Base-by-base conservation (phyloP, 2,797 vertebrate species). In the Leptatherina wallacei region DNA sequence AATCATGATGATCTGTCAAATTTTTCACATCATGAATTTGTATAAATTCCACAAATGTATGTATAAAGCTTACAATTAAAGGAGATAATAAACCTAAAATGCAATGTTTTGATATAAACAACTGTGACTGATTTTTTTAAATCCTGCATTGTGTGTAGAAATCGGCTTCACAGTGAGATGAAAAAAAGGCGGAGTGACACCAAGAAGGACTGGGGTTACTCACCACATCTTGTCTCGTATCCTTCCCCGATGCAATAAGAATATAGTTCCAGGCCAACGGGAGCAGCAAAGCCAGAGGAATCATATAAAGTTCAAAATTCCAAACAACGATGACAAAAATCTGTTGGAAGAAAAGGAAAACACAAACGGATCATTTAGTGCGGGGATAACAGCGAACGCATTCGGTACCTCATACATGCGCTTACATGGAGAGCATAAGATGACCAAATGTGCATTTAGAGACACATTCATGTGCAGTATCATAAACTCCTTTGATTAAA, bases 281-380 rank as follows among this genome's bases (percentile, higher is more conserved):
- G 75, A 97, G 90, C 90, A 99, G 90, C 89, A 99, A 86, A 74
- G 92, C 93, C 92, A 99, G 89, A 6, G 98, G 98, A 90, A 98
- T 95, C 97, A 98, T 98, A 90, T 98, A 99, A 89, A 98, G 94
- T 92, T 99, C 98, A 91, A 99, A 99, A 95, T 99, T 99, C 98
- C 98, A 99, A 78, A 99, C 97, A 55, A 97, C 94, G 69, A 98
- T 84, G 77, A 98, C 94, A 86, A 98, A 99, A 89, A 99, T 91
- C 98, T 99, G 71, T 44, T 54, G 69, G 72, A 86, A 90, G 74
- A 89, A 65, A 83, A 70, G 71, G 65, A 76, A 29, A 76, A 76
- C 55, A 81, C 47, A 73, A 35, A 62, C 58, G 84, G 65, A 71
- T 73, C 40, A 64, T 82, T 60, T 38, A 49, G 32, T 66, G 61